Base-by-base conservation (phyloP, 2,113 vertebrate genomes). In the Hippocampus comes region DNA sequence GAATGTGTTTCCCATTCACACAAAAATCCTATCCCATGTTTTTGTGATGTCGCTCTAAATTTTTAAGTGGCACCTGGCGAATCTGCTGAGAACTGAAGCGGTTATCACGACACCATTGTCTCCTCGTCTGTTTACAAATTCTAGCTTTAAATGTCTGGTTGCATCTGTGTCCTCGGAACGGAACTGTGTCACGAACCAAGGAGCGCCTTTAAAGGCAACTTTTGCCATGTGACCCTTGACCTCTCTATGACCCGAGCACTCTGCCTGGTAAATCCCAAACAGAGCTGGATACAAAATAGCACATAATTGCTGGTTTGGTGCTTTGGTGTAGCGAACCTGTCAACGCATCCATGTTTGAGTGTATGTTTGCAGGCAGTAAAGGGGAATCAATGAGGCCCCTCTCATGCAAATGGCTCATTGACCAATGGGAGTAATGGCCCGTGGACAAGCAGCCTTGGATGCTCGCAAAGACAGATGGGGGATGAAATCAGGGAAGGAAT, bases 331-430 rank as follows among this genome's bases (percentile, higher is more conserved):
- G n/a, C 12, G 55, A 73, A 71, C 68, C 49, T 9, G 51, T 46
- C 76, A 79, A 78, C 81, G 63, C 11, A 73, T 74, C 72, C 67
- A 71, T 73, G 51, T 84, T 82, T 77, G 76, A 86, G 69, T 73
- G 73, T 77, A 64, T 79, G 69, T 86, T 85, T 82, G 69, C 81
- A 79, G 82, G 78, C 80, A 75, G 71, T 84, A 77, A 86, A 81
- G 75, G 78, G 85, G 71, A 80, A 86, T 88, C 87, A 84, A 86
- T 87, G 84, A 86, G 87, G 73, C 80, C 55, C 74, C 77, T 48
- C 64, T 68, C 73, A 76, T 85, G 86, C 72, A 86, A 81, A 89
- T 77, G 86, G 79, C 77, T 89, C 86, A 85, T 79, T 82, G 87
- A 80, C 82, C 79, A 56, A 73, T 68, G 63, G 80, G 72, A 77